Percentiles rank a stretch among this genome's conserved stretches.
Evolutionary conservation across 2,797 vertebrate species (phyloP).

Genomic region (Sternotherus odoratus): DNA sequence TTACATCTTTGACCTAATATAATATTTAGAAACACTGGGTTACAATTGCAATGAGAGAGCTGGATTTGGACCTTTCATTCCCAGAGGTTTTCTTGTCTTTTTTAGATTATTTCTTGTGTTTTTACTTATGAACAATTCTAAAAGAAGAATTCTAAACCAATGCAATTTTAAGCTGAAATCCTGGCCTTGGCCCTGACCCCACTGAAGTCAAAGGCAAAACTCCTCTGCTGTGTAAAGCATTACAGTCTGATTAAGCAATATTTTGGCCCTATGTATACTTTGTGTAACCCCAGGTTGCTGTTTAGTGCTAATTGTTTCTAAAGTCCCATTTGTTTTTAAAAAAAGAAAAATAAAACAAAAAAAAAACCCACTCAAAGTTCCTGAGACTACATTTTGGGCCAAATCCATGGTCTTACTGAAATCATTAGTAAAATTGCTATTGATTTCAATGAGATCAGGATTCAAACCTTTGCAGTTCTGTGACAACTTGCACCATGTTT

Average conservation of each 20-base stretch:
- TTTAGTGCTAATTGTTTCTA: background rate
- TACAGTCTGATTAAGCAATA: background rate
- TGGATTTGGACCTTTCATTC: background rate
- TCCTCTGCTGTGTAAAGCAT: accelerated
- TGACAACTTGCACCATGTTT: conserved; percentile 25
- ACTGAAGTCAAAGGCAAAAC: background rate
- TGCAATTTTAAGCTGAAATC: background rate
- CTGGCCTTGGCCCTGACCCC: background rate
- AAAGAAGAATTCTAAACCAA: background rate
- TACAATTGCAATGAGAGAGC: background rate
- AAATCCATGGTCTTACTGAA: background rate
- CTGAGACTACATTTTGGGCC: background rate
- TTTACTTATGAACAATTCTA: background rate
- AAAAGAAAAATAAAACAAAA: background rate
- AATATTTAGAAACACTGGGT: background rate
- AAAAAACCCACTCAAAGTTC: background rate
- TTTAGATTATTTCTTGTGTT: background rate
- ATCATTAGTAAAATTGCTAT: background rate
- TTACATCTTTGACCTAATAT: background rate
- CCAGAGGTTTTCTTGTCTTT: background rate
- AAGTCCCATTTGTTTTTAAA: background rate
- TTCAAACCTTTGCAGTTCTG: background rate
- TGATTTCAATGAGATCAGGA: conserved; percentile 20
- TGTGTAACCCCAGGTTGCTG: background rate
- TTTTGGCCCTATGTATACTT: background rate